Percentiles rank a stretch among this genome's conserved stretches.
phyloP scores from a whole-genome alignment of 2,113 vertebrate species.

The Labeo rohita region DNA sequence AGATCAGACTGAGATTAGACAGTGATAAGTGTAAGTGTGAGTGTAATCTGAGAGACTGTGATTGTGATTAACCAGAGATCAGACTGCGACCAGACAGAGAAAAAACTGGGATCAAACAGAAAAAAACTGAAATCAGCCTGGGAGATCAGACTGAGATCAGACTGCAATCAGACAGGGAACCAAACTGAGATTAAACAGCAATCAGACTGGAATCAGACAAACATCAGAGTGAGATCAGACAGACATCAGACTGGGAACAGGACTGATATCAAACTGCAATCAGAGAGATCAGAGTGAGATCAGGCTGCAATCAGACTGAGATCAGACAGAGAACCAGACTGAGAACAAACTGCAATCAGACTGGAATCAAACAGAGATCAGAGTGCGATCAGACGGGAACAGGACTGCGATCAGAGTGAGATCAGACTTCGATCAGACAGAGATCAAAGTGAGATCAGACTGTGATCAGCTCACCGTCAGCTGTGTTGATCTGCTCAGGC shows the following conservation, averaged over 20 bases:
- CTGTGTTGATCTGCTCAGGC: slow-evolving; percentile 64
- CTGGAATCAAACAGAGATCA: no score
- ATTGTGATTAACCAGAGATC: no score
- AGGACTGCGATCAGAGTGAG: not conserved
- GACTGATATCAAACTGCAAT: not conserved
- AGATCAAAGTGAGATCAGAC: not conserved
- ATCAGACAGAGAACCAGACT: no score
- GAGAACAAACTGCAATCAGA: no score
- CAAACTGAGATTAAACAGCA: not conserved
- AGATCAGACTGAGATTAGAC: not conserved
- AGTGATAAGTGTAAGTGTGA: no score
- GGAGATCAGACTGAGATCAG: not conserved
- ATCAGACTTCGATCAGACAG: not conserved
- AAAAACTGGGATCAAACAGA: no score
- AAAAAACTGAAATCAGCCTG: not conserved
- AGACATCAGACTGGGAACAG: not conserved
- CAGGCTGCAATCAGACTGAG: no score
- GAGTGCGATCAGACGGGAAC: no score
- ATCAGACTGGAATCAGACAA: not conserved
- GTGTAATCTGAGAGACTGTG: no score
- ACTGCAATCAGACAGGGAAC: not conserved
- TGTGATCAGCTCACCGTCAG: not conserved
- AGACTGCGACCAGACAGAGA: no score
- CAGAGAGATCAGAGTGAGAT: not conserved
- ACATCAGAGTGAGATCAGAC: not conserved